Evolutionary conservation across 2,113 vertebrate genomes (phyloP), one percentile per base, ranked within the genome.

Genomic region (Nannobrachium achirus): DNA sequence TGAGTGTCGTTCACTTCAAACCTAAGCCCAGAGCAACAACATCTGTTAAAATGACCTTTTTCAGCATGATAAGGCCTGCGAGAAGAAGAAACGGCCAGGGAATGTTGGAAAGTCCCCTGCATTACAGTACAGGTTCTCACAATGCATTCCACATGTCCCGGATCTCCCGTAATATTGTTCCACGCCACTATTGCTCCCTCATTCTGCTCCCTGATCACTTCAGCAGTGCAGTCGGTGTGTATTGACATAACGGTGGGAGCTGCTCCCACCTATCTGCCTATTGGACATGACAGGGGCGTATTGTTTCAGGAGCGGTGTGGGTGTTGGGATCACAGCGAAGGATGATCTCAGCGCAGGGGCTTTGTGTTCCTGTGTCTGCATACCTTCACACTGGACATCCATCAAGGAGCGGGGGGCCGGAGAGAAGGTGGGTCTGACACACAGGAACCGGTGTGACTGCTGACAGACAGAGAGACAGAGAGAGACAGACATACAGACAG

Each of bases 31-130:
- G 66, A 38, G 38, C 13, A 6, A 59, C 14, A 25, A 3, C 7
- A 8, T 39, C 45, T 55, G 41, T 60, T 51, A 15, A 71, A 67
- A 56, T 58, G 63, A 49, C 20, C n/a, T 56, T 75, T 59, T 10
- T 59, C 38, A 8, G 59, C 8, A 39, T 58, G 15, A 66, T 6
- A 4, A 33, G n/a, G 42, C 45, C 41, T 15, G 50, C 53, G 44
- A 52, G 59, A 72, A 53, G 18, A 20, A 25, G 39, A 53, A 16
- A n/a, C n/a, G n/a, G n/a, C 0, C 9, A 33, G 10, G 71, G 73
- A 75, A 18, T 48, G 63, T 33, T 70, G 80, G 71, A 76, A 82
- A 83, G 68, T 73, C 82, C 81, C n/a, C 83, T 64, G 57, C 25
- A 71, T 55, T 46, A 49, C n/a, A 50, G 16, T 1, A 38, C 63